Base-by-base conservation (phyloP, 92 coral and sea anemone species). In the Phymanthus crucifer region DNA sequence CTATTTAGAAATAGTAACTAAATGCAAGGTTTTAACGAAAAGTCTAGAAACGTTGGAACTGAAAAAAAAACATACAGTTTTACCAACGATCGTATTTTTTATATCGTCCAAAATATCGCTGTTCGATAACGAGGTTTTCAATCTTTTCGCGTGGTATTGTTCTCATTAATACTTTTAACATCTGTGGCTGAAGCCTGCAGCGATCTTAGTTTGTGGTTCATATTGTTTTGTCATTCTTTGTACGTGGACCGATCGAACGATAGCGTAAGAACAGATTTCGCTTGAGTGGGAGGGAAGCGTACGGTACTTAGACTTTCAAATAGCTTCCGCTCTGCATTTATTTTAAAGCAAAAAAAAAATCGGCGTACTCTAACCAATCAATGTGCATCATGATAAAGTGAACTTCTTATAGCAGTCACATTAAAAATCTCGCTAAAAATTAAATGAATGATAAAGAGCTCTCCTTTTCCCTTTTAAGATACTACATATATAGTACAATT, bases 181-280 rank as follows among this genome's bases (percentile, higher is more conserved):
- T 29, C 34, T 61, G 68, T 61, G 68, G 68, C 34, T 61, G 35
- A 18, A 61, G 32, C 68, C 68, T 61, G 35, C 68, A 61, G 68
- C 34, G 68, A 29, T 61, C 32, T 61, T n/a, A 4, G 68, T 7
- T 24, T 26, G 64, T 21, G 64, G 64, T 54, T 54, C n/a, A 54
- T 54, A 50, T 54, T 54, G 31, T 54, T 54, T 54, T 54, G 64
- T 54, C 64, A 54, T 54, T 19, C 64, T 21, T 21, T 54, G 64
- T 54, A 54, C 64, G 27, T 19, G 19, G 64, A 19, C n/a, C n/a
- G n/a, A 21, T 54, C 31, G 64, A 24, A 3, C 48, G 48, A 43
- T 54, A 54, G 27, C 64, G 14, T 54, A 54, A 24, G 27, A 54
- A 54, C 64, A 54, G 64, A 21, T 54, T 54, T 54, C 64, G 64